Evolutionary conservation across 2,113 vertebrate species (phyloP).

Genomic region (Oncorhynchus clarkii): DNA sequence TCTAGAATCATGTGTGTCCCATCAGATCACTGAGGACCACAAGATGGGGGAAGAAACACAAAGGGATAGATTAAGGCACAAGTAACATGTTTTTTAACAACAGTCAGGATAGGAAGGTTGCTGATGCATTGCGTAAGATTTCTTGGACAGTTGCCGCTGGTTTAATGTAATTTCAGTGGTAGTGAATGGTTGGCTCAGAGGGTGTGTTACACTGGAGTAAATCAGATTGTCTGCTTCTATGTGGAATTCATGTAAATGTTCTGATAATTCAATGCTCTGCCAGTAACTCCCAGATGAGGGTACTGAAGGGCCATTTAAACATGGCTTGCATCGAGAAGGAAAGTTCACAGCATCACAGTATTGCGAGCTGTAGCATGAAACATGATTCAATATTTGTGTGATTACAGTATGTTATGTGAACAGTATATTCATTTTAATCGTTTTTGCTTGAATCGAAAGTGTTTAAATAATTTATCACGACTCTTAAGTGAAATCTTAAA

Average conservation of each 20-base stretch:
- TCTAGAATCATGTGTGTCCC: background rate
- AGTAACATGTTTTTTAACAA: background rate
- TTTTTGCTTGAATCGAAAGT: no score
- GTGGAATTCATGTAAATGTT: no score
- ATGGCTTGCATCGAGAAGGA: background rate
- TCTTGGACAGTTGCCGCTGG: background rate
- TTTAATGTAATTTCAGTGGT: background rate
- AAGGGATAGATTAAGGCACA: background rate
- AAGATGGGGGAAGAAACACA: background rate
- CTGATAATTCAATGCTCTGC: no score
- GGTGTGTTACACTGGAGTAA: background rate
- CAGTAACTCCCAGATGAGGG: background rate
- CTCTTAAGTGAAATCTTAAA: no score
- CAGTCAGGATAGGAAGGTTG: no score
- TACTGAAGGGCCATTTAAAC: background rate
- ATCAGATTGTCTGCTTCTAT: background rate
- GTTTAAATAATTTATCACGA: no score
- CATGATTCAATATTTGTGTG: no score
- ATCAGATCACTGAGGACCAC: slow-evolving; percentile 1
- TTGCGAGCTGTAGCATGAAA: no score
- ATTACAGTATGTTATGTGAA: no score
- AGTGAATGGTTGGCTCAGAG: background rate
- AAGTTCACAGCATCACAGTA: background rate
- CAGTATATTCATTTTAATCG: no score
- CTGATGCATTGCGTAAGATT: background rate